Conservation (phyloP, 2,113 vertebrate genomes). For the Hippocampus abdominalis region DNA sequence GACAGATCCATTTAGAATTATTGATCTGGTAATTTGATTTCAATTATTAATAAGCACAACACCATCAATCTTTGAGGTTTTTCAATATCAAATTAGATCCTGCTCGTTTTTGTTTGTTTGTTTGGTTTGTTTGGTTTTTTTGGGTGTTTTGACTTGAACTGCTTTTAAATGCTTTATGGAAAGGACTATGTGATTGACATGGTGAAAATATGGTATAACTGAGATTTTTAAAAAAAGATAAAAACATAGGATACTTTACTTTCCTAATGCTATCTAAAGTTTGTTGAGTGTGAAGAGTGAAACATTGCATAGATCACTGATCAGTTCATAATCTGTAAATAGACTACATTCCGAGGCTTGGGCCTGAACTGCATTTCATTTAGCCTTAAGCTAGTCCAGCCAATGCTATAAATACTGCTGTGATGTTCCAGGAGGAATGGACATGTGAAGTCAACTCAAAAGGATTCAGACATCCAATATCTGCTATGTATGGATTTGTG, state of each 20-base stretch:
- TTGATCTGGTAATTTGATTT: background rate
- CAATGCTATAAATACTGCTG: constrained; percentile 66
- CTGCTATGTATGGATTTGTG: constrained; percentile 60
- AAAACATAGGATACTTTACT: background rate
- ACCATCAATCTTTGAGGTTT: background rate
- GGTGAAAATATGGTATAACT: background rate
- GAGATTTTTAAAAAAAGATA: too few relatives aligned
- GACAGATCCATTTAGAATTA: background rate
- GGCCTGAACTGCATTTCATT: constrained; percentile 44
- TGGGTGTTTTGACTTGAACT: constrained; percentile 1
- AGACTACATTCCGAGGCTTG: constrained; percentile 33
- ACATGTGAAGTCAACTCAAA: constrained; percentile 62
- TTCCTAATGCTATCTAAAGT: background rate
- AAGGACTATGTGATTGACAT: background rate
- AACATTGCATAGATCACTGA: background rate
- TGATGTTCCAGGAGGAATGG: constrained; percentile 60
- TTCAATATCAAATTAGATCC: background rate
- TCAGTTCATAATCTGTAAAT: constrained; percentile 15
- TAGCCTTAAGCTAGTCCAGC: constrained; percentile 54
- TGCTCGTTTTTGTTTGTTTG: too few relatives aligned
- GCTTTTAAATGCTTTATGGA: background rate
- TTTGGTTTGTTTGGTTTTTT: too few relatives aligned
- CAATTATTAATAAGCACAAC: background rate
- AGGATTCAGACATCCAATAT: constrained; percentile 64
- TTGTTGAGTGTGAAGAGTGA: background rate